A percentile compares a stretch with the other conserved stretches of the same genome.
phyloP scores from a whole-genome alignment of 2,888 invertebrate genomes.

The Axea sp. region DNA sequence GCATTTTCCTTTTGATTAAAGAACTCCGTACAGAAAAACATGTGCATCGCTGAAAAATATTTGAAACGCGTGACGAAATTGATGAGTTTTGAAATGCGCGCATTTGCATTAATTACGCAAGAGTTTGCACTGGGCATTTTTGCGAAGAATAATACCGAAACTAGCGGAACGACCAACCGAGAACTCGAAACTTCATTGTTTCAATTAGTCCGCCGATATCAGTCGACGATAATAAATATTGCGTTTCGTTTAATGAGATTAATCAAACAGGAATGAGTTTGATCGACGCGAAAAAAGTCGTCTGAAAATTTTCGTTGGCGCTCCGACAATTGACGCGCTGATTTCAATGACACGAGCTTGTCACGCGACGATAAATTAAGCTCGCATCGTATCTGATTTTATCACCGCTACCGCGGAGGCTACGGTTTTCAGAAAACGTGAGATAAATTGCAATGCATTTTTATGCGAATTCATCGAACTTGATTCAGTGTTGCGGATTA shows the following conservation, averaged over 20 bases:
- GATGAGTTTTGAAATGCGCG: background rate
- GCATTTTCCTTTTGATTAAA: conserved; percentile 18
- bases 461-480: conserved; percentile 12
- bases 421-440: conserved; percentile 20
- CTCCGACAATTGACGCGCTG: background rate
- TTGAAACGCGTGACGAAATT: background rate
- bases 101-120: background rate
- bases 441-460: conserved; percentile 31
- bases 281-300: background rate
- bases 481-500: conserved; percentile 8
- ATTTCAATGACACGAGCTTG: conserved; percentile 21
- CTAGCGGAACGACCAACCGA: too few species aligned
- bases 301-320: background rate
- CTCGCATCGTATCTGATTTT: conserved; percentile 30
- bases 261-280: too few species aligned
- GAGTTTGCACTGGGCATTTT: too few species aligned
- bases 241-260: too few species aligned
- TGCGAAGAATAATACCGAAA: too few species aligned
- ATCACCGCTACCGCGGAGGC: background rate
- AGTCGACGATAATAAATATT: too few species aligned
- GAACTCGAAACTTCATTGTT: too few species aligned
- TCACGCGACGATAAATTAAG: conserved; percentile 33
- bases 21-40: background rate
- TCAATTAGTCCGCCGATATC: too few species aligned
- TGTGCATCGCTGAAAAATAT: conserved; percentile 1